phyloP scores from a whole-genome alignment of 2,113 vertebrate genomes.

The Rhodinocichla rosea region DNA sequence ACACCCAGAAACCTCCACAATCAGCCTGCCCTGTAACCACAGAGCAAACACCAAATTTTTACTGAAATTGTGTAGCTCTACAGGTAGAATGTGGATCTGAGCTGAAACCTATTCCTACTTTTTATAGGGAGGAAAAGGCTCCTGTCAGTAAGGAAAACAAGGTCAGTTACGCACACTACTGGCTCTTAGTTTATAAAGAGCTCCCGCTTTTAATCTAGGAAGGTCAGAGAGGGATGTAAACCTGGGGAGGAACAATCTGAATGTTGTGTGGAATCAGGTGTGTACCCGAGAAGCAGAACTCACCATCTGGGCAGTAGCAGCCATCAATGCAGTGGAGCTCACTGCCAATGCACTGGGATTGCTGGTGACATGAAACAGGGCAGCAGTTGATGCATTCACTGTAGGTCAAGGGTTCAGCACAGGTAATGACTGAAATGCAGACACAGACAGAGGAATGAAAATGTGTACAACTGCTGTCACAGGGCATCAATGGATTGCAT shows the following conservation, averaged over 20 bases:
- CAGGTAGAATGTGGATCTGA: rapidly evolving
- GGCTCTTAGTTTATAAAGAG: background rate
- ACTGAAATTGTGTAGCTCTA: background rate
- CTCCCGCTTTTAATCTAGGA: background rate
- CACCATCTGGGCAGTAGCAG: conserved; percentile 92
- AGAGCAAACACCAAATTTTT: background rate
- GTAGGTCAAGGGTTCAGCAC: conserved; percentile 79
- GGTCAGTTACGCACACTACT: background rate
- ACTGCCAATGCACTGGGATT: conserved; percentile 84
- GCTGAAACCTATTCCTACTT: background rate
- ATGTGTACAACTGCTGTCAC: background rate
- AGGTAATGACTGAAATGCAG: conserved; percentile 68
- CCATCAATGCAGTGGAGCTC: conserved; percentile 93
- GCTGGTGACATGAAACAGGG: conserved; percentile 82
- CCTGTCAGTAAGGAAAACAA: background rate
- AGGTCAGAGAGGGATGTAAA: background rate
- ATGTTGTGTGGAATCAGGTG: background rate
- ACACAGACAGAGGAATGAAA: background rate
- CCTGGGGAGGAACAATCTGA: background rate
- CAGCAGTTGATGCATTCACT: conserved; percentile 93
- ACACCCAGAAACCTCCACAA: background rate
- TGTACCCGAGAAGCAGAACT: background rate
- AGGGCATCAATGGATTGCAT: background rate
- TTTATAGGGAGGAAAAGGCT: background rate
- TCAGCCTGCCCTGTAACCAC: background rate